Base-by-base conservation (phyloP, 2,888 invertebrate genomes). In the Lissocephala sabroskyi region DNA sequence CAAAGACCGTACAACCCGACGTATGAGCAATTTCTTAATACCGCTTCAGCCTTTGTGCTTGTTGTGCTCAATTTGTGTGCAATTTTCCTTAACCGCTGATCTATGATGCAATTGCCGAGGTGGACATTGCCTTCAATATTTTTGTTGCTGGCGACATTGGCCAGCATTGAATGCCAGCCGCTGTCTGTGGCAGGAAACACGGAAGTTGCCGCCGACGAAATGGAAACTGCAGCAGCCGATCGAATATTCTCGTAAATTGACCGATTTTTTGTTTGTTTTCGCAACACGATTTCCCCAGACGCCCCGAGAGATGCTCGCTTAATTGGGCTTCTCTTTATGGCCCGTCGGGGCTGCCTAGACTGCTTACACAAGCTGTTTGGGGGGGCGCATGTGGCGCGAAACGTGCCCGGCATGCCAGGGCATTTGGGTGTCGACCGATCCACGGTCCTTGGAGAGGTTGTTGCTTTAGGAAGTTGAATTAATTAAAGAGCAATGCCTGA, bases 21-120 rank as follows among this genome's bases (percentile, higher is more conserved):
- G 4, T 5, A 23, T 23, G 23, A 23, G 23, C 23, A 23, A 23
- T 23, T 23, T 23, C 3, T 23, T 5, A 23, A 23, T 5, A 23
- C 7, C 7, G 23, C 23, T 23, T 23, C 23, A 23, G 7, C n/a
- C n/a, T n/a, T n/a, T n/a, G n/a, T n/a, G n/a, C n/a, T n/a, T n/a
- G n/a, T n/a, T n/a, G n/a, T n/a, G n/a, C 7, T 23, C 4, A 23
- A 23, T 23, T 23, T 23, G 23, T 5, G 60, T 48, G 57, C 60
- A 53, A 70, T 74, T 66, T 57, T 68, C 51, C 45, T 43, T 42
- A 16, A 35, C 17, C 16, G 30, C 9, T 14, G 35, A 5, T 13
- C 30, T 61, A 71, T 59, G 58, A 75, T 71, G 75, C 60, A 71
- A 75, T 56, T 67, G 39, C 36, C 42, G 47, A 18, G 10, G 37